These are phyloP conservation scores for Lepus timidus DNA, from an alignment of 2,113 vertebrate genomes.

Conservation along the genomic window DNA sequence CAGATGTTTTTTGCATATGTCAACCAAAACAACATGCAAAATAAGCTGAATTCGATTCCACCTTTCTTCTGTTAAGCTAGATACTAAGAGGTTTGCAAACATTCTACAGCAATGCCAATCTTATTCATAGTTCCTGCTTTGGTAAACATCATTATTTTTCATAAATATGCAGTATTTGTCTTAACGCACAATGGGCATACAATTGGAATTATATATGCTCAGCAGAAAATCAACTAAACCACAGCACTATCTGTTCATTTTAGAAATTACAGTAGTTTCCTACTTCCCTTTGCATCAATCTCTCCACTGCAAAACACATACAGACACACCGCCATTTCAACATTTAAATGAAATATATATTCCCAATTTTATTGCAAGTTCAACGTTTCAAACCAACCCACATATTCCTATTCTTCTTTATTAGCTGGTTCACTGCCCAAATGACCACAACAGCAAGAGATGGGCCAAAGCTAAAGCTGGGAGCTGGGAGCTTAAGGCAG, in stretches of 20 bases:
- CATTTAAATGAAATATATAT: not conserved
- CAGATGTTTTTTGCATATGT: not conserved
- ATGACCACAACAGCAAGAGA: too few relatives aligned
- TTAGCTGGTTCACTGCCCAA: too few relatives aligned
- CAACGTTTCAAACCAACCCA: not conserved
- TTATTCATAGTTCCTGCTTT: slow-evolving; percentile 8
- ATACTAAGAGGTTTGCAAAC: not conserved
- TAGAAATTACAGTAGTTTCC: not conserved
- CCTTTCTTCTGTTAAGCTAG: not conserved
- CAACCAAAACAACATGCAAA: not conserved
- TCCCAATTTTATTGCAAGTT: too few relatives aligned
- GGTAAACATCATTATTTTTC: slow-evolving; percentile 1
- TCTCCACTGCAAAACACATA: not conserved
- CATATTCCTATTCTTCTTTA: not conserved
- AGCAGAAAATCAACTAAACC: not conserved
- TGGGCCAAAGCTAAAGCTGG: too few relatives aligned
- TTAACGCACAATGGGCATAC: not conserved
- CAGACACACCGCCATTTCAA: too few relatives aligned
- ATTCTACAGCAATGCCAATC: not conserved
- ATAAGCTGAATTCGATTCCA: not conserved
- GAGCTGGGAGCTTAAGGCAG: too few relatives aligned
- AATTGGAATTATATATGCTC: not conserved
- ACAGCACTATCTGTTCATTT: not conserved
- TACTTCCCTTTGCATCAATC: not conserved
- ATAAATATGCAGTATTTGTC: not conserved